Base-by-base conservation (phyloP, 1,140 invertebrate genomes). In the Drosophila murphyi region DNA sequence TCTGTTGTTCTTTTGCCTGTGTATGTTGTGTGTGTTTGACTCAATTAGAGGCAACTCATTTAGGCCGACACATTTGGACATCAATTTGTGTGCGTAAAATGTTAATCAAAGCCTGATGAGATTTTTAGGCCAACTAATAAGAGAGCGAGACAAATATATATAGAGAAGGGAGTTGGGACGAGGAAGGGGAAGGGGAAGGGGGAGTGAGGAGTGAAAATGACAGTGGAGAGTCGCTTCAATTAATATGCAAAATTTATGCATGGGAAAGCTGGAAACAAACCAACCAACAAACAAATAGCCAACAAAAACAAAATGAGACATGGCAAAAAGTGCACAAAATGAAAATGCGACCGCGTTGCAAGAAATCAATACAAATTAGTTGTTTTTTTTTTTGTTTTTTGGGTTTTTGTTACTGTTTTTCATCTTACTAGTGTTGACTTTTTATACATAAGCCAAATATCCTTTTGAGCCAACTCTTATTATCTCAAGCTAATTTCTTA, bases 171-270 rank as follows among this genome's bases (percentile, higher is more conserved):
- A 20, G 20, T 20, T n/a, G n/a, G n/a, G n/a, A n/a, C n/a, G 12
- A 0, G 12, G 12, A 12, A 12, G 20, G 20, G 20, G 1, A 20
- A 1, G 20, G 20, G 0, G 20, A 20, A 43, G 3, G 4, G 39
- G n/a, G 39, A 41, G 8, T 1, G 39, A n/a, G 8, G 10, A 10
- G 3, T 20, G 20, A 20, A 20, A 20, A 20, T 20, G 20, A 43
- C 3, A 8, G 10, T 43, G 39, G 39, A 72, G 67, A 70, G 72
- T 67, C 85, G 68, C 85, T 83, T 43, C 83, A 88, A 88, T 88
- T 88, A 88, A 88, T 89, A 88, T 88, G 83, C 83, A 83, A 88
- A 88, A 88, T 88, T 88, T 88, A 88, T 88, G 85, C 83, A 88
- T 89, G 85, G 83, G 83, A 87, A 89, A 88, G 80, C 74, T 83